Base-by-base conservation (phyloP, 1,140 invertebrate species). In the Hylaeus volcanicus region DNA sequence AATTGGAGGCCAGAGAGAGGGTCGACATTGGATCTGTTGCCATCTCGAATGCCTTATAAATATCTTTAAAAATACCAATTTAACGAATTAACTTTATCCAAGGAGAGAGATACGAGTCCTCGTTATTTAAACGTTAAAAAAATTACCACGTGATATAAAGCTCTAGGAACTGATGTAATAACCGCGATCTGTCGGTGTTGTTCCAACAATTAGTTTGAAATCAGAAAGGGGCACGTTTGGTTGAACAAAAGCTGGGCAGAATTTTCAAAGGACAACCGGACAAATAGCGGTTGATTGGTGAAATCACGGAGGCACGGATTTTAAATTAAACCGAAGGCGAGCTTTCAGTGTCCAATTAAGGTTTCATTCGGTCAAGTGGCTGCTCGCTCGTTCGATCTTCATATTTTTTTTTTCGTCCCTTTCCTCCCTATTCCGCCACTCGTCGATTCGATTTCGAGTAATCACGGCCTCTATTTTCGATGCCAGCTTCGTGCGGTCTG, bases 231-330 rank as follows among this genome's bases (percentile, higher is more conserved):
- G 37, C 41, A 74, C 56, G 43, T 5, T 37, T 14, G 3, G 37
- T 26, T 14, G 43, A n/a, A 74, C 71, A 74, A 63, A 74, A 63
- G 71, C 8, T n/a, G 12, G n/a, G 26, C 12, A 66, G n/a, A 26
- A 58, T 58, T 69, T 70, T 58, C 53, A 76, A 76, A 66, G 71
- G 63, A 56, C 41, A 37, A n/a, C n/a, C 6, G 41, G 41, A 73
- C 56, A 73, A 73, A 73, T 60, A 73, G 71, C 26, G 55, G 71
- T 63, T 63, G 58, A 74, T 74, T 74, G 71, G 71, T 58, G 71
- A 61, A 74, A 74, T 74, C 71, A 74, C 56, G 56, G 43, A 48
- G 58, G 58, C 56, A 73, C 43, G 43, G 43, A 11, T 45, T 56
- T 41, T 60, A 74, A 74, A 74, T 74, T 74, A 60, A 74, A 74